These are phyloP conservation scores for Cosmopolites sordidus DNA, from an alignment of 2,888 invertebrate genomes.

Conservation along the genomic window DNA sequence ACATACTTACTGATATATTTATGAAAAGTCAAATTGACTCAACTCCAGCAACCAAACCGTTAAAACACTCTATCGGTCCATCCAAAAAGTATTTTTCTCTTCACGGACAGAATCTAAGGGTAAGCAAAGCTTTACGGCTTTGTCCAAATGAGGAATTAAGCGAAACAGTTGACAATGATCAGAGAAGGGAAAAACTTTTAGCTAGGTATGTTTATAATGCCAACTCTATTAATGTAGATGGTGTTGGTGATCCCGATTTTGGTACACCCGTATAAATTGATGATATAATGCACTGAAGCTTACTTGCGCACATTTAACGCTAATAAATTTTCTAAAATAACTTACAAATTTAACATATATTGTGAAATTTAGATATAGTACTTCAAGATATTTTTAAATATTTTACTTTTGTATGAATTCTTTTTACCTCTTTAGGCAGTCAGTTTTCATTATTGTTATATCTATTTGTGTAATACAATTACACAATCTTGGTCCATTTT, in stretches of 20 bases:
- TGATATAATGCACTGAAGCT: slow-evolving; percentile 14
- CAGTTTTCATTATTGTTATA: too few species aligned
- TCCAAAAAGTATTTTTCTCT: slow-evolving; percentile 45
- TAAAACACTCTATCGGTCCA: slow-evolving; percentile 28
- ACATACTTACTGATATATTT: slow-evolving; percentile 47
- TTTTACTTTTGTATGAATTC: too few species aligned
- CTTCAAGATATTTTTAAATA: too few species aligned
- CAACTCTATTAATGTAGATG: slow-evolving; percentile 48
- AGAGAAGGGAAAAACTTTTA: slow-evolving; percentile 46
- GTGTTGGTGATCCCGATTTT: slow-evolving; percentile 64
- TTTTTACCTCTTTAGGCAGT: too few species aligned
- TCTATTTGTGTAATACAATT: too few species aligned
- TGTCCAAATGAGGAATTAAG: slow-evolving; percentile 45
- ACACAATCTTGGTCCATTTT: too few species aligned
- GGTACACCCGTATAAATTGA: slow-evolving; percentile 59
- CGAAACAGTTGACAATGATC: slow-evolving; percentile 39
- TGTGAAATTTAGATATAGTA: too few species aligned
- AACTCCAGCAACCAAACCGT: slow-evolving; percentile 22
- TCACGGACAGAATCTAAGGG: slow-evolving; percentile 44
- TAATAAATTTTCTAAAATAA: not conserved
- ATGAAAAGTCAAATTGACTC: slow-evolving; percentile 39
- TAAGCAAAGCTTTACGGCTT: slow-evolving; percentile 46
- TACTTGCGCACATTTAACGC: slow-evolving; percentile 15
- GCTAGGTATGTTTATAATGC: slow-evolving; percentile 49
- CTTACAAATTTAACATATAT: too few species aligned